These are phyloP conservation scores for Dallia pectoralis DNA, from an alignment of 2,797 vertebrate species.

Conservation along the genomic window DNA sequence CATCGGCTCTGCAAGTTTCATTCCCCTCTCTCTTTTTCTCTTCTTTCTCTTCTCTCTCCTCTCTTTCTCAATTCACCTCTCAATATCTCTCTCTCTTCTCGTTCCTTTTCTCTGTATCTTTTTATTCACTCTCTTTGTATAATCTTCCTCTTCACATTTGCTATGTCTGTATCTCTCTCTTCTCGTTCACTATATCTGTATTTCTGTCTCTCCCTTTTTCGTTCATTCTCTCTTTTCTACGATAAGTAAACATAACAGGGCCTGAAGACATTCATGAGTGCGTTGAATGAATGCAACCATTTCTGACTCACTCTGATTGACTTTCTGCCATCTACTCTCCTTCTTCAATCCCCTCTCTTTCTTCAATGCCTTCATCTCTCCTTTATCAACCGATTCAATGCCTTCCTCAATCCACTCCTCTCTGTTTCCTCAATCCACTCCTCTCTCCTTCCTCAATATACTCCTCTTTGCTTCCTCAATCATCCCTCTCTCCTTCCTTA, in stretches of 20 bases:
- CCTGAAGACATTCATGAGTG: slow-evolving; percentile 5
- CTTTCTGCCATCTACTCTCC: not conserved
- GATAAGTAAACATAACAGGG: not conserved
- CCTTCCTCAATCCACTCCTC: too few species aligned
- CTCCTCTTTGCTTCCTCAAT: not conserved
- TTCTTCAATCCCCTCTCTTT: not conserved
- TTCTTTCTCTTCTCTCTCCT: not conserved
- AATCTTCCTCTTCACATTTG: too few species aligned
- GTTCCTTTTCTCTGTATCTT: not conserved
- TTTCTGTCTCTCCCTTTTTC: too few species aligned
- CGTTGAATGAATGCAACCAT: slow-evolving; percentile 2
- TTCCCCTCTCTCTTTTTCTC: slow-evolving; percentile 27
- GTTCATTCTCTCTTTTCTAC: not conserved
- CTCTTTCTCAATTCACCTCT: not conserved
- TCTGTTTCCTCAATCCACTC: not conserved
- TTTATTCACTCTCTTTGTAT: not conserved
- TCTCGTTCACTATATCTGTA: too few species aligned
- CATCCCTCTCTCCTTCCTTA: not conserved
- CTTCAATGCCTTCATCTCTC: too few species aligned
- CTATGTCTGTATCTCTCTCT: not conserved
- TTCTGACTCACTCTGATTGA: not conserved
- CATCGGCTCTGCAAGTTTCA: slow-evolving; percentile 51
- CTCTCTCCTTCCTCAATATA: not conserved
- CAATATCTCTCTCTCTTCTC: too few species aligned
- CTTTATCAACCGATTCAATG: too few species aligned